These are phyloP conservation scores for Sturnus vulgaris DNA, from an alignment of 2,113 vertebrate species.

Conservation along the genomic window DNA sequence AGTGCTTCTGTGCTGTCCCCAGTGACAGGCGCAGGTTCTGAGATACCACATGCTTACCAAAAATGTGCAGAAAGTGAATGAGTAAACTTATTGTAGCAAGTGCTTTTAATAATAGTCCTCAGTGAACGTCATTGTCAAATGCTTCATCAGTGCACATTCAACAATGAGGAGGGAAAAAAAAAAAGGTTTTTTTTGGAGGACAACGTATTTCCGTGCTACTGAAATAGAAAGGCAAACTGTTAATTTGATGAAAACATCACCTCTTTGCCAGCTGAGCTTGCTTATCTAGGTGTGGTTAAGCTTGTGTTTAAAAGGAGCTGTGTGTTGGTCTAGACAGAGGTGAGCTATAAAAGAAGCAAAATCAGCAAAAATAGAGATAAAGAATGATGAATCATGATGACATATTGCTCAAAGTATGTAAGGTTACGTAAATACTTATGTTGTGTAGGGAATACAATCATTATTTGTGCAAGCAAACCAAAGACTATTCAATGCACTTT, in stretches of 20 bases:
- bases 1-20: background rate
- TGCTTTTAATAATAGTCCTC: constrained; percentile 22
- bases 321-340: background rate
- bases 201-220: background rate
- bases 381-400: background rate
- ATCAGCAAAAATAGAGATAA: background rate
- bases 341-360: background rate
- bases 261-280: background rate
- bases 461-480: background rate
- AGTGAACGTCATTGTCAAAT: background rate
- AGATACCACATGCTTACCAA: background rate
- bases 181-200: background rate
- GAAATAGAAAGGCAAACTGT: background rate
- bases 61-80: background rate
- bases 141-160: background rate
- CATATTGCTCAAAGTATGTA: background rate
- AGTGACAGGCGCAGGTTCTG: background rate
- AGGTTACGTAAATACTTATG: background rate
- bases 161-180: background rate
- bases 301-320: background rate
- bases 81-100: background rate
- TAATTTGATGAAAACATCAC: background rate
- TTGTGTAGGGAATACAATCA: background rate
- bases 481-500: background rate
- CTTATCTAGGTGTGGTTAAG: background rate